Conservation (phyloP, 2,113 vertebrate genomes). For the Calonectris borealis region DNA sequence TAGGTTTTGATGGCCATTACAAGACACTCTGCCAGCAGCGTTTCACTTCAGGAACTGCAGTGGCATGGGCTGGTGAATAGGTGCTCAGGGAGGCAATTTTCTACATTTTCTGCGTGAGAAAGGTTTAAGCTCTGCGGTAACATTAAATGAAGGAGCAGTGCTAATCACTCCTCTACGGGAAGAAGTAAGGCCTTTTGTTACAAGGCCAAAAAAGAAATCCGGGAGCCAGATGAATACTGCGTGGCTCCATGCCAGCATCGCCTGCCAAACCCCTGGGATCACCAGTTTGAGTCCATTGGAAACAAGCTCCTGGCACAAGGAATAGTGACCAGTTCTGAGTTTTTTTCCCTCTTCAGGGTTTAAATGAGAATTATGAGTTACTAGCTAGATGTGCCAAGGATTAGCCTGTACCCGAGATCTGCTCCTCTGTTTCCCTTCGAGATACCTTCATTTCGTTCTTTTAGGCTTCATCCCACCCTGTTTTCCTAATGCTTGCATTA, state of each 20-base stretch:
- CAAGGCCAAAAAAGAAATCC: not conserved
- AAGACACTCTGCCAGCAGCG: not conserved
- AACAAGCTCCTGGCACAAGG: not conserved
- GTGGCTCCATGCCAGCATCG: rapidly evolving
- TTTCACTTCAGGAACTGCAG: not conserved
- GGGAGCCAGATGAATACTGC: not conserved
- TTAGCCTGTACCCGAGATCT: not conserved
- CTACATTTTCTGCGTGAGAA: not conserved
- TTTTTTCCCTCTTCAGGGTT: not conserved
- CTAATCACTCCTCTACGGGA: not conserved
- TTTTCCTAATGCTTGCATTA: not conserved
- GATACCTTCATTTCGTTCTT: not conserved
- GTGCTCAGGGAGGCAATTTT: not conserved
- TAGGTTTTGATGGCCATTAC: not conserved
- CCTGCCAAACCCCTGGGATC: not conserved
- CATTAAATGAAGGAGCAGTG: not conserved
- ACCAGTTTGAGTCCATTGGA: not conserved
- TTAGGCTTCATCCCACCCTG: not conserved
- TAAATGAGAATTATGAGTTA: not conserved
- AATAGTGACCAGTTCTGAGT: not conserved
- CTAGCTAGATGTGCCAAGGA: not conserved
- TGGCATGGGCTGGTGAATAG: not conserved
- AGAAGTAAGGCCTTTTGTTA: not conserved
- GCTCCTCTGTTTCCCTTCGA: not conserved
- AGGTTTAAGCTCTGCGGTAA: not conserved